Percentiles rank a stretch among this genome's conserved stretches.
These are phyloP conservation scores for Orthosia cruda DNA, from an alignment of 2,888 invertebrate genomes.

Conservation along the genomic window DNA sequence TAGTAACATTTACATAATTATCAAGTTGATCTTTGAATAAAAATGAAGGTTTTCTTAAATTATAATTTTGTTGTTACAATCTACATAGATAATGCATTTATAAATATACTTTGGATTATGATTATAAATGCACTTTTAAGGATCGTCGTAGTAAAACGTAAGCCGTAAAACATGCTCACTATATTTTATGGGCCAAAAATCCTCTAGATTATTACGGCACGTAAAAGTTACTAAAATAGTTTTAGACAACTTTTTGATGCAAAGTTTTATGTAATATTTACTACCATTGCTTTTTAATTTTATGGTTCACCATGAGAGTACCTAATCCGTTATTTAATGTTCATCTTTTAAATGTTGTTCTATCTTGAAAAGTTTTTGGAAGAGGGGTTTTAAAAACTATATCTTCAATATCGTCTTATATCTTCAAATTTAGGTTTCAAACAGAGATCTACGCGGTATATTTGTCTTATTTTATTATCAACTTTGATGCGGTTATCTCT, in stretches of 20 bases:
- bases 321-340: slow-evolving; percentile 67
- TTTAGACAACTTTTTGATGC: slow-evolving; percentile 59
- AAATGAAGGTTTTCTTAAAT: slow-evolving; percentile 35
- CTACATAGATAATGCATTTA: slow-evolving; percentile 8
- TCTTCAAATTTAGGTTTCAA: slow-evolving; percentile 29
- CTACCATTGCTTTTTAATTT: slow-evolving; percentile 78
- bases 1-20: slow-evolving; percentile 54
- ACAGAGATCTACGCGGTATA: slow-evolving; percentile 26
- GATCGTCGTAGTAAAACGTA: slow-evolving; percentile 13
- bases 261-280: slow-evolving; percentile 72
- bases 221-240: slow-evolving; percentile 71
- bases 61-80: slow-evolving; percentile 30
- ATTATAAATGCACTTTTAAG: slow-evolving; percentile 10
- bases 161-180: slow-evolving; percentile 27
- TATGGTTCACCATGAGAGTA: slow-evolving; percentile 72
- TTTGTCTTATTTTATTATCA: slow-evolving; percentile 34
- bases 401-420: slow-evolving; percentile 40
- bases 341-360: slow-evolving; percentile 55
- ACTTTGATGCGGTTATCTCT: slow-evolving; percentile 43
- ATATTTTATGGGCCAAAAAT: slow-evolving; percentile 49
- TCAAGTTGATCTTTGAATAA: slow-evolving; percentile 45
- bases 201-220: slow-evolving; percentile 47
- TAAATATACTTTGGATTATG: slow-evolving; percentile 21
- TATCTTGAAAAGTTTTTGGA: slow-evolving; percentile 42
- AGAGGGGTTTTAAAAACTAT: slow-evolving; percentile 37